These are phyloP conservation scores for Philereme transversata DNA, from an alignment of 2,888 invertebrate species.

Conservation along the genomic window DNA sequence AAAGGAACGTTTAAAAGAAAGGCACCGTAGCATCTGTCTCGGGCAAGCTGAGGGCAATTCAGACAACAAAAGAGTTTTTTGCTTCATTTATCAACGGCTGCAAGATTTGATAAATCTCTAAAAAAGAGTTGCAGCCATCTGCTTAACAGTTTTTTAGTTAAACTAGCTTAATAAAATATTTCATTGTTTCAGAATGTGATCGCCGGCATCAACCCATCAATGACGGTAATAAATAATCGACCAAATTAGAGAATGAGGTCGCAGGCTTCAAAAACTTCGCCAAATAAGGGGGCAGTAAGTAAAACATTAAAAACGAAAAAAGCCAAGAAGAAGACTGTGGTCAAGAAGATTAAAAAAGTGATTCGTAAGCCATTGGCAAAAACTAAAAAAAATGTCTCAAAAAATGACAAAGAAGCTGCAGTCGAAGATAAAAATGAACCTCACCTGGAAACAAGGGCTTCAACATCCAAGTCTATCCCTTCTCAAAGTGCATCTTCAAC, in stretches of 20 bases:
- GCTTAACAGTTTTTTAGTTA: background rate
- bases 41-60: slow-evolving; percentile 40
- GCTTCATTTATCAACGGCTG: slow-evolving; percentile 45
- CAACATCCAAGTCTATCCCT: slow-evolving; percentile 52
- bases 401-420: slow-evolving; percentile 58
- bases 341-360: slow-evolving; percentile 66
- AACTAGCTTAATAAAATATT: slow-evolving; percentile 9
- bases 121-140: slow-evolving; percentile 48
- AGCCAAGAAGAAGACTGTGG: slow-evolving; percentile 60
- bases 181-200: slow-evolving; percentile 78
- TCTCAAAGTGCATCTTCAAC: slow-evolving; percentile 59
- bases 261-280: slow-evolving; percentile 73
- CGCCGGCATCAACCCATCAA: slow-evolving; percentile 61
- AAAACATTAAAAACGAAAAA: slow-evolving; percentile 70
- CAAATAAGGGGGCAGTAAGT: slow-evolving; percentile 73
- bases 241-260: slow-evolving; percentile 77
- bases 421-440: slow-evolving; percentile 54
- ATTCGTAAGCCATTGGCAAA: slow-evolving; percentile 62
- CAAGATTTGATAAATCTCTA: slow-evolving; percentile 46
- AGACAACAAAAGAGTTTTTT: slow-evolving; percentile 56
- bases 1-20: slow-evolving; percentile 42
- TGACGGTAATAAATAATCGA: slow-evolving; percentile 65
- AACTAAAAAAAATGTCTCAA: slow-evolving; percentile 58
- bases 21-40: slow-evolving; percentile 56
- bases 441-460: slow-evolving; percentile 55